Conservation (phyloP, 2,113 vertebrate genomes). For the Acanthisitta chloris region DNA sequence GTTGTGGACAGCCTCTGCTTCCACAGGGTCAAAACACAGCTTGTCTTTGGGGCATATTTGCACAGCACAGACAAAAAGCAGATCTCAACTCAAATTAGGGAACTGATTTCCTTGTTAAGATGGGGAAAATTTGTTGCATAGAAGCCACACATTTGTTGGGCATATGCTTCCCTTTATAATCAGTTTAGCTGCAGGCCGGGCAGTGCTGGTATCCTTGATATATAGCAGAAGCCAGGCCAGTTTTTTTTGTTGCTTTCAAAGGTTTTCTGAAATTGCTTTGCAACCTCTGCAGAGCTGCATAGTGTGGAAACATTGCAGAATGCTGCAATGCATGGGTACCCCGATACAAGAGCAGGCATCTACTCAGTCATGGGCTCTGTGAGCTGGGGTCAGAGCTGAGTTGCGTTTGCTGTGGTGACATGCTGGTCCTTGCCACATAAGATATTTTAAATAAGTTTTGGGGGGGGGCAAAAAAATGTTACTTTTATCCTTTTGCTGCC, state of each 20-base stretch:
- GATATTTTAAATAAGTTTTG: not conserved
- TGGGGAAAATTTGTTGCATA: not conserved
- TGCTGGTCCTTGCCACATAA: not conserved
- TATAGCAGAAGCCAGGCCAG: not conserved
- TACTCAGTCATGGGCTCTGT: not conserved
- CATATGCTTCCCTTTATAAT: not conserved
- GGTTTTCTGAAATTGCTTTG: not conserved
- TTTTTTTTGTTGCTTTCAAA: not conserved
- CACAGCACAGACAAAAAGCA: not conserved
- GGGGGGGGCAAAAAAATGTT: accelerated
- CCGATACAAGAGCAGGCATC: not conserved
- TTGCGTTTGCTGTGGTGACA: not conserved
- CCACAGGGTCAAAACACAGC: not conserved
- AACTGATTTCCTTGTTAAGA: not conserved
- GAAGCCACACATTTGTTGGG: not conserved
- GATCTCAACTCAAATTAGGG: not conserved
- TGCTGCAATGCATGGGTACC: not conserved
- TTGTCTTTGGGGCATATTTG: not conserved
- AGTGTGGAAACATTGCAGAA: not conserved
- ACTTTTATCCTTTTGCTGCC: not conserved
- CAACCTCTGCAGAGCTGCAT: not conserved
- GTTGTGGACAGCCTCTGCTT: not conserved
- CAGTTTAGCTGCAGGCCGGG: not conserved
- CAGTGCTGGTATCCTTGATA: not conserved
- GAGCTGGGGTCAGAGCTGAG: not conserved